These are phyloP conservation scores for Drosophila parthenogenetica DNA, from an alignment of 2,888 invertebrate genomes.

Conservation along the genomic window DNA sequence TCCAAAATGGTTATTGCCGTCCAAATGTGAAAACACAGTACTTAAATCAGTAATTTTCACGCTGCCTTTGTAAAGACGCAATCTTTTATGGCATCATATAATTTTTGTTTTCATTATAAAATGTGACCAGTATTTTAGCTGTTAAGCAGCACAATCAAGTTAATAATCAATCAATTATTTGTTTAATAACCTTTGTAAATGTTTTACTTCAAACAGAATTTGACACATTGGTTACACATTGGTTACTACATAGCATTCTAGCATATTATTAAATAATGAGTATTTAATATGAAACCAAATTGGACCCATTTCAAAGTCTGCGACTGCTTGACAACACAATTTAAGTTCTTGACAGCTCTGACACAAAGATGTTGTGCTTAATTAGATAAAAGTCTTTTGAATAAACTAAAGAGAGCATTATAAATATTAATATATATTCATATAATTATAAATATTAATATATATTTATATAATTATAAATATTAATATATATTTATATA, in stretches of 20 bases:
- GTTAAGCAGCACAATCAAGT: background rate
- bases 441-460: too few species aligned
- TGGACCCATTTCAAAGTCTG: slow-evolving; percentile 33
- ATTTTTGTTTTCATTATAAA: background rate
- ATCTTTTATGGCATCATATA: background rate
- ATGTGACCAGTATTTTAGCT: too few species aligned
- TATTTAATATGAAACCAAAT: background rate
- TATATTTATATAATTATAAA: too few species aligned
- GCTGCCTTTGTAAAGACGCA: background rate
- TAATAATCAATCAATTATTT: background rate
- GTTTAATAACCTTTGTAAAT: background rate
- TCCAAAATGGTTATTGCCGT: slow-evolving; percentile 4
- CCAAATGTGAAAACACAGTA: background rate
- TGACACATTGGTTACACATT: too few species aligned
- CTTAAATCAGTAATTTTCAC: background rate
- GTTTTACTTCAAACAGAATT: too few species aligned
- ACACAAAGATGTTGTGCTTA: slow-evolving; percentile 22
- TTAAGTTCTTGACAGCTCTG: slow-evolving; percentile 29
- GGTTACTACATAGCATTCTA: too few species aligned
- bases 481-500: too few species aligned
- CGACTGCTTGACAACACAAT: slow-evolving; percentile 30
- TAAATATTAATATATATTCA: background rate
- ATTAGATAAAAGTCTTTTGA: slow-evolving; percentile 21
- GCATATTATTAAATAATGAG: too few species aligned
- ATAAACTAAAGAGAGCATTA: background rate